These are phyloP conservation scores for Maniola hyperantus DNA, from an alignment of 2,888 invertebrate genomes.

Conservation along the genomic window DNA sequence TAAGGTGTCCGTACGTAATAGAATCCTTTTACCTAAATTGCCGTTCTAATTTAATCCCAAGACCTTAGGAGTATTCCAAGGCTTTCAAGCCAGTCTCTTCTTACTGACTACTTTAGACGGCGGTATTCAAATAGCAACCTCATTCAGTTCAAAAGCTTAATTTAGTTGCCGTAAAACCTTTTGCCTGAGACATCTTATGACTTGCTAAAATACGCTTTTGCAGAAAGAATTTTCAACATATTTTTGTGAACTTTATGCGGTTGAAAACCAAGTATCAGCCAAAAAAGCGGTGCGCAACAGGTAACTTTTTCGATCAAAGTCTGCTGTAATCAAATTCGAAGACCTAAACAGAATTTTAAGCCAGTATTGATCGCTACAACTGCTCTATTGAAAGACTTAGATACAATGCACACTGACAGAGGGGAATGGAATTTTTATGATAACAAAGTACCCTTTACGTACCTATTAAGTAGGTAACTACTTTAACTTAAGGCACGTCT, in stretches of 20 bases:
- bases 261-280: not conserved
- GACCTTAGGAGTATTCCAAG: not conserved
- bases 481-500: no score
- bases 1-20: constrained; percentile 4
- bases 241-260: not conserved
- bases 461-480: no score
- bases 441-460: no score
- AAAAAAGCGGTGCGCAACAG: not conserved
- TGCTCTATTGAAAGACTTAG: not conserved
- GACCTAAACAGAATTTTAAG: not conserved
- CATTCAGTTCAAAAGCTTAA: constrained; percentile 31
- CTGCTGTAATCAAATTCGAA: not conserved
- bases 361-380: not conserved
- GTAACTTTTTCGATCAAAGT: not conserved
- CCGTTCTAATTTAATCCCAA: constrained; percentile 9
- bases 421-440: no score
- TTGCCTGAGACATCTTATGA: not conserved
- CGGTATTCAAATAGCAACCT: constrained; percentile 30
- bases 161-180: constrained; percentile 22
- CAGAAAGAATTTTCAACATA: not conserved
- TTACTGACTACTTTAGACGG: constrained; percentile 12
- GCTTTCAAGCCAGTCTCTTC: constrained; percentile 13
- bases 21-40: constrained; percentile 8
- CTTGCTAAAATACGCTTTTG: not conserved
- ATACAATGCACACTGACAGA: no score